Evolutionary conservation across 2,888 invertebrate genomes (phyloP).

Genomic region (Dynastes tityus): DNA sequence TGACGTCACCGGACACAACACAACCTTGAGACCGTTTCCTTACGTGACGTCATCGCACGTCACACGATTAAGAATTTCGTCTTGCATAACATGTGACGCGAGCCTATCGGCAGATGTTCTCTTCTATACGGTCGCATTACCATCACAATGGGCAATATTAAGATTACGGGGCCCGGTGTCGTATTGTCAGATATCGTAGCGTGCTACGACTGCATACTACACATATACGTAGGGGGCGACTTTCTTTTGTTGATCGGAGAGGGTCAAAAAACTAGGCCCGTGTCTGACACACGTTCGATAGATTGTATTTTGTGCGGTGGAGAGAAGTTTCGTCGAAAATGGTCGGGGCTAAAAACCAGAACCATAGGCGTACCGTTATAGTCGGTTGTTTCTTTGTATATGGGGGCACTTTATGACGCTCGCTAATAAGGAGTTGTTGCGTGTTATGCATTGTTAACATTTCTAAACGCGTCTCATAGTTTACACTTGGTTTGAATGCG

Average conservation of each 20-base stretch:
- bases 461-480: constrained; percentile 9
- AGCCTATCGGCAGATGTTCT: constrained; percentile 65
- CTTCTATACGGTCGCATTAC: constrained; percentile 60
- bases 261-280: constrained; percentile 70
- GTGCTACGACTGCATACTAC: constrained; percentile 54
- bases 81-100: constrained; percentile 55
- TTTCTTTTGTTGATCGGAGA: constrained; percentile 67
- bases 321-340: constrained; percentile 63
- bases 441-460: constrained; percentile 37
- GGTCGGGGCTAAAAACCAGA: constrained; percentile 61
- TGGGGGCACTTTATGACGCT: constrained; percentile 11
- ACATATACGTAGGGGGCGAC: constrained; percentile 61
- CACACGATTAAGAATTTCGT: constrained; percentile 56
- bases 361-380: constrained; percentile 61
- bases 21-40: constrained; percentile 70
- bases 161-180: constrained; percentile 69
- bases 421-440: constrained; percentile 44
- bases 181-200: constrained; percentile 63
- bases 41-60: constrained; percentile 62
- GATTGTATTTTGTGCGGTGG: constrained; percentile 66
- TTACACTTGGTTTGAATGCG: constrained; percentile 17
- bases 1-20: constrained; percentile 68
- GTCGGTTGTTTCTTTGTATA: constrained; percentile 37
- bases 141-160: constrained; percentile 69
- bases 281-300: constrained; percentile 69